phyloP scores from a whole-genome alignment of 1,140 invertebrate species.

The Listronotus bonariensis region DNA sequence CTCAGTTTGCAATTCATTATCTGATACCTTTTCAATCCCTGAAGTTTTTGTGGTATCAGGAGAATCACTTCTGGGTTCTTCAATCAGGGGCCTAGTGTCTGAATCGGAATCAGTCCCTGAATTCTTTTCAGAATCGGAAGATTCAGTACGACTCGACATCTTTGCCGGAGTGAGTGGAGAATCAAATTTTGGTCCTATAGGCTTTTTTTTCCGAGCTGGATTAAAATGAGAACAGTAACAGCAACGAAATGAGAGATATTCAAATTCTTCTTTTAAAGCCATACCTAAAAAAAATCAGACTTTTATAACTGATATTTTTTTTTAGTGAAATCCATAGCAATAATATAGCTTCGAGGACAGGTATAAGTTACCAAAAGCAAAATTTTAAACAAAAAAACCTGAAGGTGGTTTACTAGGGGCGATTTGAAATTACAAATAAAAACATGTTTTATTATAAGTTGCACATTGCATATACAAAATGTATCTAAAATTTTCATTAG shows the following conservation, averaged over 20 bases:
- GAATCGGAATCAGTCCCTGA: conserved; percentile 42
- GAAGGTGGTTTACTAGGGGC: no score
- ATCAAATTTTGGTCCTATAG: conserved; percentile 69
- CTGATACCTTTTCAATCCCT: conserved; percentile 13
- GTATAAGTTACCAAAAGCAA: no score
- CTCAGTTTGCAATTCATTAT: conserved; percentile 8
- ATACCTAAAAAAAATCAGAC: conserved; percentile 68
- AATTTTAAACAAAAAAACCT: no score
- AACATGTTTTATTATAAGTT: no score
- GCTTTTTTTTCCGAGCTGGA: conserved; percentile 80
- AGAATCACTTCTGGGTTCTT: conserved; percentile 18
- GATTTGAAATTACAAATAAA: no score
- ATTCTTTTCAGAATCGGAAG: conserved; percentile 48
- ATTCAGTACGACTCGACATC: conserved; percentile 26
- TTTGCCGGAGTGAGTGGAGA: conserved; percentile 33
- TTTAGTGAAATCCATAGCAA: no score
- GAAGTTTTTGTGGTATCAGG: conserved; percentile 15
- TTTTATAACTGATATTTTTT: no score
- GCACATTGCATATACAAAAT: no score
- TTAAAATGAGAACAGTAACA: conserved; percentile 87
- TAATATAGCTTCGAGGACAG: no score
- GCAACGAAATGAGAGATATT: conserved; percentile 88
- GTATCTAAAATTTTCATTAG: no score
- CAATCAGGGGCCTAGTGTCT: conserved; percentile 20
- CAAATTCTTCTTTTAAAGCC: conserved; percentile 95